phyloP scores from a whole-genome alignment of 2,797 vertebrate genomes.

The Helostoma temminkii region DNA sequence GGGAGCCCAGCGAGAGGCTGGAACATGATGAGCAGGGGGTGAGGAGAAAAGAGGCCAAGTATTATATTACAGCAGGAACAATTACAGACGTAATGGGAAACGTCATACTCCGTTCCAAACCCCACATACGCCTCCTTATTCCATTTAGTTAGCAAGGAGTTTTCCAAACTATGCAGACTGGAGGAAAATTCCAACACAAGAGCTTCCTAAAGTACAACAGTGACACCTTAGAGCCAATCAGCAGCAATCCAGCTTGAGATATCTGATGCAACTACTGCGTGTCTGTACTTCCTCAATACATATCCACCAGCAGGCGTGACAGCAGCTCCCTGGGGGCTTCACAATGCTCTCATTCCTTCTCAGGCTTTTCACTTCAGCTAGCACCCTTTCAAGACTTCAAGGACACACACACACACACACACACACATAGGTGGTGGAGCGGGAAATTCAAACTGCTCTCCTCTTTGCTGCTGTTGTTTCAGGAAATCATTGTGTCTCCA shows the following conservation, averaged over 20 bases:
- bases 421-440: constrained; percentile 1
- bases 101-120: constrained; percentile 43
- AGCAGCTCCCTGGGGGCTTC: not conserved
- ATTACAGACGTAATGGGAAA: constrained; percentile 65
- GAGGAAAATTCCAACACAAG: constrained; percentile 31
- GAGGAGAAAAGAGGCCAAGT: constrained; percentile 42
- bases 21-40: constrained; percentile 32
- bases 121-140: constrained; percentile 34
- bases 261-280: constrained; percentile 44
- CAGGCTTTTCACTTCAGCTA: constrained; percentile 26
- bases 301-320: constrained; percentile 28
- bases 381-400: constrained; percentile 4
- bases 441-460: constrained; percentile 47
- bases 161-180: constrained; percentile 9
- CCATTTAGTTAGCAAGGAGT: constrained; percentile 27
- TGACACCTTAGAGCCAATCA: constrained; percentile 18
- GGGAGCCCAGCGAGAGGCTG: constrained; percentile 19
- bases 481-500: not conserved
- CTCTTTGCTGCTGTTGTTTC: not conserved
- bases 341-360: constrained; percentile 30
- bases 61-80: constrained; percentile 56
- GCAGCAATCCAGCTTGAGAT: constrained; percentile 1
- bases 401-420: not conserved
- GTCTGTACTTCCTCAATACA: constrained; percentile 43
- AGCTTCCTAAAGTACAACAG: constrained; percentile 33